Evolutionary conservation across 2,113 vertebrate species (phyloP), one percentile per base, ranked within the genome.

Genomic region (Tragulus kanchil): DNA sequence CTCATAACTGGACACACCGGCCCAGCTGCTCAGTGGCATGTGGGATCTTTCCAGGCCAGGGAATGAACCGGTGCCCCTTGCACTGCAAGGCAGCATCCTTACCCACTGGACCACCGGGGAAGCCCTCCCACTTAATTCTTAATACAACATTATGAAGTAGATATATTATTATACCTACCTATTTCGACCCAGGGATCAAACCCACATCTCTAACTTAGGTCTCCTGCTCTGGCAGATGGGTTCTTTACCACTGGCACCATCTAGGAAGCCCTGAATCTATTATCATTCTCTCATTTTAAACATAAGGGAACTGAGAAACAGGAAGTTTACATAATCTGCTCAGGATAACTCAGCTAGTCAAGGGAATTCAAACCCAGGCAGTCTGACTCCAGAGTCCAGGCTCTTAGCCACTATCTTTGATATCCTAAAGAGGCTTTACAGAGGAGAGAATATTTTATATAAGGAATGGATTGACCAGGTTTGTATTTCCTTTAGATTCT

Each of bases 231-330:
- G 21, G 59, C 59, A 61, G 59, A 8, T 19, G 21, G 59, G 36
- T 73, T 73, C 69, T 73, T 73, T 45, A 45, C 21, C 21, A 3
- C 69, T 45, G 10, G 69, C 45, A 5, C 69, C 23, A 45, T 19
- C 11, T 6, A 3, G 69, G 42, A 73, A 73, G 42, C 11, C 67
- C 42, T 21, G 45, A 82, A 36, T 23, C 36, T 58, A 54, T 65
- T 62, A 89, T 75, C 56, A 83, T 54, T 31, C 15, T 5, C n/a
- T 73, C 26, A 77, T 50, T 85, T 82, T 64, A 50, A 52, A 48
- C 54, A 28, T 64, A 23, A 95, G 54, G 23, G 92, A 90, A 90
- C 7, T 95, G 82, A 85, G 31, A 85, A 81, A 90, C 23, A 89
- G 67, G 93, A 61, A 77, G 6, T 2, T 96, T 75, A 87, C 1